phyloP scores from a whole-genome alignment of 2,888 invertebrate species.

The Psylliodes chrysocephalus region DNA sequence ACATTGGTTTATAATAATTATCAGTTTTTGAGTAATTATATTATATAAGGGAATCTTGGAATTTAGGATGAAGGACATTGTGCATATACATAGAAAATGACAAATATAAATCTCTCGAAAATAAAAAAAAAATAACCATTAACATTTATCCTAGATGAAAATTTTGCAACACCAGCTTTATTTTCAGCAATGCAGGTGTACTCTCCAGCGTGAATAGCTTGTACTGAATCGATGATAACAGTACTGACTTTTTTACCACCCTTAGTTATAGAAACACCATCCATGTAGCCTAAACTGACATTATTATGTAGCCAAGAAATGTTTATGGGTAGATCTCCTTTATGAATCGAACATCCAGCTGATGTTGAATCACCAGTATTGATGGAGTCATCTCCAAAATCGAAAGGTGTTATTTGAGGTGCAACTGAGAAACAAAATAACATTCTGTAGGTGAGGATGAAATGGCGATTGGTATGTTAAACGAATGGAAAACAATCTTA shows the following conservation, averaged over 20 bases:
- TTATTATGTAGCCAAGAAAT: constrained; percentile 81
- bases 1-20: too few relatives aligned
- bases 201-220: constrained; percentile 77
- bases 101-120: too few relatives aligned
- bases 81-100: background rate
- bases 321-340: constrained; percentile 80
- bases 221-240: constrained; percentile 75
- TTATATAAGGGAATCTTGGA: too few relatives aligned
- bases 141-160: constrained; percentile 66
- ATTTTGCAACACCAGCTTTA: constrained; percentile 67
- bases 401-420: constrained; percentile 64
- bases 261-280: constrained; percentile 48
- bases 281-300: constrained; percentile 62
- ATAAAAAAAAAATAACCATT: too few relatives aligned
- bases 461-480: background rate
- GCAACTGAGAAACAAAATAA: constrained; percentile 51
- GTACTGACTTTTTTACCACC: constrained; percentile 67
- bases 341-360: constrained; percentile 74
- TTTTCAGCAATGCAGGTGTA: constrained; percentile 80
- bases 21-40: too few relatives aligned
- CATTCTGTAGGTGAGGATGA: too few relatives aligned
- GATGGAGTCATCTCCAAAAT: constrained; percentile 69
- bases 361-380: constrained; percentile 77
- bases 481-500: too few relatives aligned
- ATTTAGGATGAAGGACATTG: too few relatives aligned